phyloP scores from a whole-genome alignment of 2,888 invertebrate species.

The Aplocera efformata region DNA sequence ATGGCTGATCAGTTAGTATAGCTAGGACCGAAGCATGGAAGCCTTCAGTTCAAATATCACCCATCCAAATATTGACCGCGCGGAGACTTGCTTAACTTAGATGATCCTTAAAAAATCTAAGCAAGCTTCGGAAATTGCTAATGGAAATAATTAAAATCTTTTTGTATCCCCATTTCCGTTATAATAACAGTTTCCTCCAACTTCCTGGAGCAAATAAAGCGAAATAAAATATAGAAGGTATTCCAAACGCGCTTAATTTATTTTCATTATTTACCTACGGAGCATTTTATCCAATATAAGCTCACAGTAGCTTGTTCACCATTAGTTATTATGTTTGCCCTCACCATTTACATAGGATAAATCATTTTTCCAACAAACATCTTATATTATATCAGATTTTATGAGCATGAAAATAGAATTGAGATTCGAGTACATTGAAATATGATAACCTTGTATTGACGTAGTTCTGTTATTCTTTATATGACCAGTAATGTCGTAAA shows the following conservation, averaged over 20 bases:
- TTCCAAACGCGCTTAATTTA: conserved; percentile 1
- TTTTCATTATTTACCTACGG: conserved; percentile 9
- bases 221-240: too few species aligned
- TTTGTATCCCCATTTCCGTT: too few species aligned
- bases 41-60: too few species aligned
- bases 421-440: conserved; percentile 19
- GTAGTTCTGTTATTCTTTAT: conserved; percentile 27
- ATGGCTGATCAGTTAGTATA: too few species aligned
- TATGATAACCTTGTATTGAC: conserved; percentile 28
- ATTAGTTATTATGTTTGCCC: conserved; percentile 32
- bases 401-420: conserved; percentile 14
- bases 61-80: too few species aligned
- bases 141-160: too few species aligned
- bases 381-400: conserved; percentile 16
- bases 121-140: too few species aligned
- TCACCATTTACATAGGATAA: conserved; percentile 30
- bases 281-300: conserved; percentile 24
- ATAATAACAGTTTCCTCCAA: too few species aligned
- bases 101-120: too few species aligned
- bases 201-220: too few species aligned
- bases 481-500: conserved; percentile 27
- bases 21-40: too few species aligned
- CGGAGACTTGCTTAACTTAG: too few species aligned
- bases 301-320: conserved; percentile 28
- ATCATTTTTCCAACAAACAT: conserved; percentile 24